phyloP scores from a whole-genome alignment of 1,140 invertebrate species.

The Choristoneura fumiferana region DNA sequence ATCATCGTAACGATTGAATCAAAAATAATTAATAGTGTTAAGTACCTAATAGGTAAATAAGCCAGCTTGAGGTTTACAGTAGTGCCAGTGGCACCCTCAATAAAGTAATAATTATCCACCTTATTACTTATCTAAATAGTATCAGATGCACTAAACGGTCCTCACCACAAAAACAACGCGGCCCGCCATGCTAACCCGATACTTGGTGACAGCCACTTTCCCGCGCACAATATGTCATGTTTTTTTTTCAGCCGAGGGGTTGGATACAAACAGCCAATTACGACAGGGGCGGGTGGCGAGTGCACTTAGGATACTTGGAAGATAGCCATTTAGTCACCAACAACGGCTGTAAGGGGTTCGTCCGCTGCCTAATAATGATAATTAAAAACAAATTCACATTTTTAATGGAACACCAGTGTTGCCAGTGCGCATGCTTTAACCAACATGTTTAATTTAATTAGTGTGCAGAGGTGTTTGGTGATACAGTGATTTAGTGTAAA shows the following conservation, averaged over 20 bases:
- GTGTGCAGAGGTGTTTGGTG: slow-evolving; percentile 55
- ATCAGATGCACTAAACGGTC: slow-evolving; percentile 62
- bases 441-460: slow-evolving; percentile 71
- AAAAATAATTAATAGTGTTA: too few relatives aligned
- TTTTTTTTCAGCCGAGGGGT: slow-evolving; percentile 69
- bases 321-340: slow-evolving; percentile 68
- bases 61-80: too few relatives aligned
- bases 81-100: slow-evolving; percentile 8
- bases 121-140: slow-evolving; percentile 59
- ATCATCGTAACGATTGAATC: too few relatives aligned
- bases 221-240: slow-evolving; percentile 73
- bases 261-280: slow-evolving; percentile 77
- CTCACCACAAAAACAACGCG: slow-evolving; percentile 60
- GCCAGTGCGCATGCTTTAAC: slow-evolving; percentile 57
- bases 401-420: slow-evolving; percentile 37
- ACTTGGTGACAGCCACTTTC: slow-evolving; percentile 67
- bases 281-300: slow-evolving; percentile 52
- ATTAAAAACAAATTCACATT: slow-evolving; percentile 30
- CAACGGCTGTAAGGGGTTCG: slow-evolving; percentile 55
- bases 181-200: slow-evolving; percentile 62
- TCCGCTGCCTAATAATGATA: slow-evolving; percentile 34
- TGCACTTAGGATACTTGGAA: slow-evolving; percentile 55
- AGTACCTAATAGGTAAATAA: slow-evolving; percentile 45
- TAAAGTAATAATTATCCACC: slow-evolving; percentile 29
- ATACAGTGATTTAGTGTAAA: slow-evolving; percentile 59